Evolutionary conservation across 2,888 invertebrate genomes (phyloP), one percentile per base, ranked within the genome.

Genomic region (Lissocephala sabroskyi): DNA sequence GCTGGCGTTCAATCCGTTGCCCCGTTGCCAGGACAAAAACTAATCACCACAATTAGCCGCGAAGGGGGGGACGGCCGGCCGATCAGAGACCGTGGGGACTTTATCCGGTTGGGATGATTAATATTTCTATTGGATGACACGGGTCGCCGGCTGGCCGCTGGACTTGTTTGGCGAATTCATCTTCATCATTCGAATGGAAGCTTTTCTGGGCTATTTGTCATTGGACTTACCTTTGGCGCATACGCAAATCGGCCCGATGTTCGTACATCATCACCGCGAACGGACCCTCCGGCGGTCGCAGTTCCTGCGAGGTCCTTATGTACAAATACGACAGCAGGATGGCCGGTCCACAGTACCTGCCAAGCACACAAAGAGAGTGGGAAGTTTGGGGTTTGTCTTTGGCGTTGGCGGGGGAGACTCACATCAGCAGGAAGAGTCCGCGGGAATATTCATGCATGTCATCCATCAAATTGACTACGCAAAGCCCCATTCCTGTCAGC

Each of bases 391-490:
- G n/a, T n/a, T n/a, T n/a, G n/a, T n/a, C n/a, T n/a, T n/a, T n/a
- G n/a, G n/a, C n/a, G n/a, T n/a, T n/a, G n/a, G n/a, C n/a, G n/a
- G n/a, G n/a, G n/a, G n/a, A n/a, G 10, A 9, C 89, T 89, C 80
- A 89, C 89, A 89, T 88, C 23, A 88, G 84, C 17, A 90, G 82
- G 68, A 90, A 90, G 14, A 90, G 85, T 28, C 89, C 88, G 55
- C 89, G 84, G 79, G 88, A 87, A 65, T 90, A 90, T 65, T 90
- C 89, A 57, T 89, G 89, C 86, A 90, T 89, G 64, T 90, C 88
- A 65, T 89, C 89, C 49, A 86, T 86, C 53, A 90, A 82, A 79
- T 90, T 90, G n/a, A 88, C 86, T 4, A 88, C 86, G 68, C 90
- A 90, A 42, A 90, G 82, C 1, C 89, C 89, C 14, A 89, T 87